Percentiles rank a stretch among this genome's conserved stretches.
These are phyloP conservation scores for Nasonia oneida DNA, from an alignment of 2,888 invertebrate species.

Conservation along the genomic window DNA sequence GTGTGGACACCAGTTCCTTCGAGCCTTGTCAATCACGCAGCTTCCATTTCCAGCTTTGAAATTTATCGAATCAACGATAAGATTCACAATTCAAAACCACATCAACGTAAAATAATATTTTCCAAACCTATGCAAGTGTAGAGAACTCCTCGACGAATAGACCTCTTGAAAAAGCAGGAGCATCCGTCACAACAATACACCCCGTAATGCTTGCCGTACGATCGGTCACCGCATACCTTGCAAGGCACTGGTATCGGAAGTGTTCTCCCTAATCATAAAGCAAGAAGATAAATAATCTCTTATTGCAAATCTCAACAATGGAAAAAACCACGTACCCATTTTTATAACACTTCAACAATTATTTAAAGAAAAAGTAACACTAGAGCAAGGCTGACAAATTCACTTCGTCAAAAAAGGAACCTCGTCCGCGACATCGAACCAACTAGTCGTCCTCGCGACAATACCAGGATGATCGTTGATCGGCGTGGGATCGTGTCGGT, in stretches of 20 bases:
- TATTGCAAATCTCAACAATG: background rate
- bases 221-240: constrained; percentile 90
- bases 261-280: constrained; percentile 80
- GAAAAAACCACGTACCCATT: background rate
- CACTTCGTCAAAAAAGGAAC: background rate
- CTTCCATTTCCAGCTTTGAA: constrained; percentile 85
- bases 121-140: constrained; percentile 90
- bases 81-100: background rate
- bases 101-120: background rate
- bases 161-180: constrained; percentile 93
- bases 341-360: background rate
- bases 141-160: constrained; percentile 86
- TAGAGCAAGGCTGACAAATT: no score
- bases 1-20: constrained; percentile 93
- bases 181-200: constrained; percentile 93
- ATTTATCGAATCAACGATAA: background rate
- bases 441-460: background rate
- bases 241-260: constrained; percentile 86
- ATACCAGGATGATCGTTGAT: constrained; percentile 52
- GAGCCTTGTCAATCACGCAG: constrained; percentile 89
- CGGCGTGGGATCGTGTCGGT: background rate
- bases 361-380: no score
- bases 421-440: background rate
- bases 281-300: background rate
- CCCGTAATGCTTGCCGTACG: constrained; percentile 92